Base-by-base conservation (phyloP, 2,888 invertebrate genomes). In the Athalia circularis region DNA sequence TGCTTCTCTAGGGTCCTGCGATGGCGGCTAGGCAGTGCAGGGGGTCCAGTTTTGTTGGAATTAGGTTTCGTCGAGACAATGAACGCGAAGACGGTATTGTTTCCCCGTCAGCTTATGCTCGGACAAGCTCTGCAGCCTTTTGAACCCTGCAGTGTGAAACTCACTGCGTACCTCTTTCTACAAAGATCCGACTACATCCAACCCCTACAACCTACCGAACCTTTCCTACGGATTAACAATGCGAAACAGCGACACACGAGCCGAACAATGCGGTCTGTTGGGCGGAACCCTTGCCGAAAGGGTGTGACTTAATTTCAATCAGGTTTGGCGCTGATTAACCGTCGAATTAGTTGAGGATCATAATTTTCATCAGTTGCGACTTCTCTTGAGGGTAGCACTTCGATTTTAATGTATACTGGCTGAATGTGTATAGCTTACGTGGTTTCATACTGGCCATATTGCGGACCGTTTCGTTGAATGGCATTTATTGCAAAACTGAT, bases 281-380 rank as follows among this genome's bases (percentile, higher is more conserved):
- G 13, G 5, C 59, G 15, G 47, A 29, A 29, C 29, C 29, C 29
- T 29, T 29, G 29, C 29, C 29, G 29, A 29, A 29, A 72, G 57
- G 57, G 72, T 72, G 59, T 48, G 75, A 75, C 75, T 62, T 75
- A 43, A 75, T 75, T 75, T 75, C 75, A 75, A 75, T 75, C 75
- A 50, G 62, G 75, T 50, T 11, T 47, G 29, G 11, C 75, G 29
- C 62, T 62, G 64, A 75, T 75, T 62, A 75, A 75, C 62, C 50
- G 11, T 62, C 75, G 29, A 75, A 75, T 29, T 29, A 29, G 29
- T 29, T 2, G 29, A 29, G 29, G 29, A 29, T 29, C 29, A 29
- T 29, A 29, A 29, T 29, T 29, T 29, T 29, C 29, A 29, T 29
- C 29, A 29, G 29, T 29, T 29, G 15, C 15, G 43, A 29, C 54